Evolutionary conservation across 2,113 vertebrate genomes (phyloP).

Genomic region (Columba livia): DNA sequence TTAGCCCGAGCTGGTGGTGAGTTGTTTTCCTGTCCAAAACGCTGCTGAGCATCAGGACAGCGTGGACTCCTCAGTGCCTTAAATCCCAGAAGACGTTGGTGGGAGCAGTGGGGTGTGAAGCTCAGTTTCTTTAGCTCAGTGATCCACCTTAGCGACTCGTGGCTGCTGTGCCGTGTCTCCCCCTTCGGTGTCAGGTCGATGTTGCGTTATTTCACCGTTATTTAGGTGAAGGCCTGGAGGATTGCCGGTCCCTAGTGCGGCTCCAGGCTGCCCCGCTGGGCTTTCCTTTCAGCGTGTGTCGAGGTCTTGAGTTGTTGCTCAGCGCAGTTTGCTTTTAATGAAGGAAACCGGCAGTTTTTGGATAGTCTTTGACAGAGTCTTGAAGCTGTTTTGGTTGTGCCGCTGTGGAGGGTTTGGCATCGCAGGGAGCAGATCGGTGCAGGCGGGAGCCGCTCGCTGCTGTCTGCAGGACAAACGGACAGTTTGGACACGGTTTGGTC

Average conservation of each 20-base stretch:
- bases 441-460: neutral
- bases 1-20: neutral
- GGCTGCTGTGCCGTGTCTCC: neutral
- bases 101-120: neutral
- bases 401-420: neutral
- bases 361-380: no score
- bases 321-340: neutral
- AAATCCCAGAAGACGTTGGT: neutral
- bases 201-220: no score
- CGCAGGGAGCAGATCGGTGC: neutral
- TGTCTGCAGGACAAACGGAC: fast-evolving
- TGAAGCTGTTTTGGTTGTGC: no score
- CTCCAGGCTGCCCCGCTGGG: neutral
- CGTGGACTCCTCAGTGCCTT: no score
- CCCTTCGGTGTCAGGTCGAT: neutral
- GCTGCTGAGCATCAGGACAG: neutral
- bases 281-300: neutral
- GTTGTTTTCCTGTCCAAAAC: neutral
- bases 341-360: neutral
- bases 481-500: fast-evolving
- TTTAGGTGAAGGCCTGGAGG: neutral
- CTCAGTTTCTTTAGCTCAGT: fast-evolving
- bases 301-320: neutral
- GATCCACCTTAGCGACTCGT: fast-evolving
- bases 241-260: neutral